These are phyloP conservation scores for Alosa alosa DNA, from an alignment of 2,113 vertebrate species.

Conservation along the genomic window DNA sequence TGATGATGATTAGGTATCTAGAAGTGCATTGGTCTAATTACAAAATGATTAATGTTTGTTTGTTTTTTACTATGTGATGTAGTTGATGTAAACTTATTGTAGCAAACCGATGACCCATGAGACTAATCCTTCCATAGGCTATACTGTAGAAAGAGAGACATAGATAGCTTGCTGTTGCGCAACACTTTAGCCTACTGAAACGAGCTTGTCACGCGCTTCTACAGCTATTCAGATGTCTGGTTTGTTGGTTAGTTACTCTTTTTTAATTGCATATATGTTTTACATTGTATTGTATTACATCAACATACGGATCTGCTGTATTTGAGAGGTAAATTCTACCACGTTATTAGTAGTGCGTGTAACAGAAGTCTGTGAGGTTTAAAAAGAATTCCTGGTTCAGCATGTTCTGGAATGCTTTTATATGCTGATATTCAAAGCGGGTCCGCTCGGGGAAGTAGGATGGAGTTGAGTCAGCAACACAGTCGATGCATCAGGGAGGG, in stretches of 20 bases:
- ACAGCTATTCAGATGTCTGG: not conserved
- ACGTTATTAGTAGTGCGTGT: not conserved
- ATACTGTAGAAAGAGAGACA: not conserved
- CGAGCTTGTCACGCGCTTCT: not conserved
- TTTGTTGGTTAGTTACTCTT: not conserved
- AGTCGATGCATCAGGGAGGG: not conserved
- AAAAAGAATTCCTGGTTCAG: not conserved
- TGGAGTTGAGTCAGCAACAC: not conserved
- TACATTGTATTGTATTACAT: not conserved
- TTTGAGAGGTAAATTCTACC: not conserved
- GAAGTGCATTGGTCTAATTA: not conserved
- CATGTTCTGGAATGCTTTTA: conserved; percentile 6
- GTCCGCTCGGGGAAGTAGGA: not conserved
- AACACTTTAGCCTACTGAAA: conserved; percentile 3
- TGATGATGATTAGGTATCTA: not conserved
- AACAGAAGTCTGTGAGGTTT: not conserved
- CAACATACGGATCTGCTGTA: not conserved
- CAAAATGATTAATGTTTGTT: not conserved
- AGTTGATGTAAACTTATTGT: not conserved
- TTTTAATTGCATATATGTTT: not conserved
- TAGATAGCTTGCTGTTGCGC: conserved; percentile 1
- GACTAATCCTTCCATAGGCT: not conserved
- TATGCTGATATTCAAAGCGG: not conserved
- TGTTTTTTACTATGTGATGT: not conserved
- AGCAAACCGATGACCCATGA: not conserved